phyloP scores from a whole-genome alignment of 2,113 vertebrate genomes.

The Calonectris borealis region DNA sequence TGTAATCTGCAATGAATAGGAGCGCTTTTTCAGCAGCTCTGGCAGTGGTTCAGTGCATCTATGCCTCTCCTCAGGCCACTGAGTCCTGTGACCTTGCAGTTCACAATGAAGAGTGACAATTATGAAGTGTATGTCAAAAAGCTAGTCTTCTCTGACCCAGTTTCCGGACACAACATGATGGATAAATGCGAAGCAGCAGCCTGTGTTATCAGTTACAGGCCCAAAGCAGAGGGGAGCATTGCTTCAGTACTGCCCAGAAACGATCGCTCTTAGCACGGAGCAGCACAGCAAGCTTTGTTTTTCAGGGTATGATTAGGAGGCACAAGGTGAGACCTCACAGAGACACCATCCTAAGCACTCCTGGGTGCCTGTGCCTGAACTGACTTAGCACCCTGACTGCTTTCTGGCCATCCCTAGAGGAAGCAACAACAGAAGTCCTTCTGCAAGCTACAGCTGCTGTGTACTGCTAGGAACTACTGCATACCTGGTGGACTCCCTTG shows the following conservation, averaged over 20 bases:
- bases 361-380: neutral
- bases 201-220: neutral
- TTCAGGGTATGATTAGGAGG: neutral
- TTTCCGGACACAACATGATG: slow-evolving; percentile 31
- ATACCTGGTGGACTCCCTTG: neutral
- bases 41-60: slow-evolving; percentile 50
- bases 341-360: neutral
- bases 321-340: neutral
- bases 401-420: neutral
- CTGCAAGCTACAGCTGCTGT: neutral
- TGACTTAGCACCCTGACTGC: neutral
- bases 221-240: neutral
- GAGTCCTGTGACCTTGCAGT: slow-evolving; percentile 52
- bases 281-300: neutral
- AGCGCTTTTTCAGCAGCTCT: slow-evolving; percentile 53
- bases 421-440: neutral
- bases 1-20: slow-evolving; percentile 60
- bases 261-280: fast-evolving
- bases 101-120: slow-evolving; percentile 38
- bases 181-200: neutral
- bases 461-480: neutral
- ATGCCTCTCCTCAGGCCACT: slow-evolving; percentile 57
- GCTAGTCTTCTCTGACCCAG: slow-evolving; percentile 42
- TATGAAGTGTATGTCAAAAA: slow-evolving; percentile 54
- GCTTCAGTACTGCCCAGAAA: neutral